Base-by-base conservation (phyloP, 2,888 invertebrate species). In the Aquatica leii region DNA sequence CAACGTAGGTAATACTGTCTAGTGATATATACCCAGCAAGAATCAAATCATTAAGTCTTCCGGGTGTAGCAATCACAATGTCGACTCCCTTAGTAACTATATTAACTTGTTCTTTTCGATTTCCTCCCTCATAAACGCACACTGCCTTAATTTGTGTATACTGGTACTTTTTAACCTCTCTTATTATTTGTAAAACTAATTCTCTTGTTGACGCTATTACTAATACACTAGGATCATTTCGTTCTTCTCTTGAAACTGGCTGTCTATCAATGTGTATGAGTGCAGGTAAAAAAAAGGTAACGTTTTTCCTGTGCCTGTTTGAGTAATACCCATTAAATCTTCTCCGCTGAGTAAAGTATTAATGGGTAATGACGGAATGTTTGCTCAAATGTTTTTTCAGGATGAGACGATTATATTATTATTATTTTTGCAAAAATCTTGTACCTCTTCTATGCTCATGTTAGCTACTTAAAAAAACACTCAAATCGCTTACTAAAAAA, bases 271-370 rank as follows among this genome's bases (percentile, higher is more conserved):
- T 95, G 77, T 98, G 97, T 70, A 98, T 92, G 71, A 98, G 85
- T 9, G 95, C 97, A 6, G 98, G 98, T 56, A 98, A 79, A 0
- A 97, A 82, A 77, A 97, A 98, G 97, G 98, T 59, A 98, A 83
- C 0, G 98, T 98, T 83, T 98, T 98, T 0, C 97, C 88, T 14
- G 94, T 94, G 59, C 95, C 95, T 4, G 95, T 95, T 82, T 97
- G 97, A 0, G 98, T 98, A 69, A 98, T 97, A 6, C 98, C 98
- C 78, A 98, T 97, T 78, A 98, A 82, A 82, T 98, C 98, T 76
- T 91, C 88, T 0, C 98, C 98, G 74, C 89, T 88, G 41, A 98
- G 82, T 0, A 98, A 84, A 97, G 77, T 56, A 98, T 90, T 74
- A 94, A 94, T 5, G 95, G 95, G 80, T 92, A 95, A 57, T 88